phyloP scores from a whole-genome alignment of 2,113 vertebrate species.

The Fregetta grallaria region DNA sequence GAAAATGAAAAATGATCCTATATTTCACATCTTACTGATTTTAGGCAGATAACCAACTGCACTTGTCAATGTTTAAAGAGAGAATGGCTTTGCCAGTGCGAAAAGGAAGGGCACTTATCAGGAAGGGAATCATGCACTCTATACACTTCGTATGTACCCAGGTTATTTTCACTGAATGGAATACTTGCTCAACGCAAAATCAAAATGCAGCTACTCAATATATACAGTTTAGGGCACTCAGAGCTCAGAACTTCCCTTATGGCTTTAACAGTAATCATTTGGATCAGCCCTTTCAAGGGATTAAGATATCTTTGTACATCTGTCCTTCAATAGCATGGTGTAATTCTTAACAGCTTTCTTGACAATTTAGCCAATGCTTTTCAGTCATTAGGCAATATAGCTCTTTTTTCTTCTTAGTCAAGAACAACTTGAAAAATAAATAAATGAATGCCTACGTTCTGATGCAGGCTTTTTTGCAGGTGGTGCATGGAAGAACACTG shows the following conservation, averaged over 20 bases:
- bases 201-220: neutral
- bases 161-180: neutral
- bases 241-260: constrained; percentile 1
- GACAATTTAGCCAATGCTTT: constrained; percentile 32
- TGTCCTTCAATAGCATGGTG: constrained; percentile 29
- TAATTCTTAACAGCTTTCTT: constrained; percentile 45
- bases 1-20: neutral
- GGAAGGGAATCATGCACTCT: neutral
- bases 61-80: neutral
- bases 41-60: neutral
- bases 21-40: neutral
- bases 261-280: neutral
- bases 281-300: constrained; percentile 9
- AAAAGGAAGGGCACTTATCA: neutral
- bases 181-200: neutral
- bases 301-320: neutral
- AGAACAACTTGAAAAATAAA: constrained; percentile 29
- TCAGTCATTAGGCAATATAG: constrained; percentile 34
- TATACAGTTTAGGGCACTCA: neutral
- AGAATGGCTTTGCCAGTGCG: neutral
- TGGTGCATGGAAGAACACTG: neutral
- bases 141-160: neutral
- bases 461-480: neutral
- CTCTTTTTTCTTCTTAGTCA: constrained; percentile 37
- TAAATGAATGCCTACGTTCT: neutral